phyloP scores from a whole-genome alignment of 2,797 vertebrate species.

The Fringilla coelebs region DNA sequence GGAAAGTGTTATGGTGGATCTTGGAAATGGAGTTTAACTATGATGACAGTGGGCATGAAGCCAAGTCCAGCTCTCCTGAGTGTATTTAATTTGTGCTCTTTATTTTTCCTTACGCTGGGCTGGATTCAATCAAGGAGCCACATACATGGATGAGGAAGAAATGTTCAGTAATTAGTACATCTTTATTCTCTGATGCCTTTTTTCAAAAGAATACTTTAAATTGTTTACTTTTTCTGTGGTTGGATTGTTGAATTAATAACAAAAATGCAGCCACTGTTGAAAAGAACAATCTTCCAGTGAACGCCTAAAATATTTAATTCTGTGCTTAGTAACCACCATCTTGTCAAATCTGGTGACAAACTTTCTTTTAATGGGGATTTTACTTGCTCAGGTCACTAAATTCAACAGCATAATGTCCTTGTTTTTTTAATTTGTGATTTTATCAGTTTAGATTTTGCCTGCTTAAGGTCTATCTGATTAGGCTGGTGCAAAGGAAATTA shows the following conservation, averaged over 20 bases:
- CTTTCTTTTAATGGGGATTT: neutral
- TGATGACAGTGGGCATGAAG: neutral
- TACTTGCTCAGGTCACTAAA: neutral
- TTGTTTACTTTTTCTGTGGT: constrained; percentile 35
- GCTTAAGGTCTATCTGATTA: neutral
- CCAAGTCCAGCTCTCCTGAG: neutral
- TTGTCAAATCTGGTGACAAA: neutral
- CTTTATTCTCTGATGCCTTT: constrained; percentile 11
- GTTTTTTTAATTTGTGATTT: neutral
- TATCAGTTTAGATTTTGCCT: neutral
- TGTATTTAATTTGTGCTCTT: neutral
- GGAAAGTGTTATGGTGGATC: constrained; percentile 20
- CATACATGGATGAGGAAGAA: neutral
- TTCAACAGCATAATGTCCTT: neutral
- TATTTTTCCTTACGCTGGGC: neutral
- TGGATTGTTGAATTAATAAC: constrained; percentile 22
- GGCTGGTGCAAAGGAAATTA: neutral
- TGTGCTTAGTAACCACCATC: neutral
- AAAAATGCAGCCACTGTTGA: constrained; percentile 23
- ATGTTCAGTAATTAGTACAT: neutral
- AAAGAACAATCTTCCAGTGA: neutral
- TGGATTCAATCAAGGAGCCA: neutral
- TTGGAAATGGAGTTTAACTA: constrained; percentile 21
- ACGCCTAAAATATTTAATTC: neutral
- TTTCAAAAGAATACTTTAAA: constrained; percentile 33